phyloP scores from a whole-genome alignment of 2,888 invertebrate species.

The Sphinx pinastri region DNA sequence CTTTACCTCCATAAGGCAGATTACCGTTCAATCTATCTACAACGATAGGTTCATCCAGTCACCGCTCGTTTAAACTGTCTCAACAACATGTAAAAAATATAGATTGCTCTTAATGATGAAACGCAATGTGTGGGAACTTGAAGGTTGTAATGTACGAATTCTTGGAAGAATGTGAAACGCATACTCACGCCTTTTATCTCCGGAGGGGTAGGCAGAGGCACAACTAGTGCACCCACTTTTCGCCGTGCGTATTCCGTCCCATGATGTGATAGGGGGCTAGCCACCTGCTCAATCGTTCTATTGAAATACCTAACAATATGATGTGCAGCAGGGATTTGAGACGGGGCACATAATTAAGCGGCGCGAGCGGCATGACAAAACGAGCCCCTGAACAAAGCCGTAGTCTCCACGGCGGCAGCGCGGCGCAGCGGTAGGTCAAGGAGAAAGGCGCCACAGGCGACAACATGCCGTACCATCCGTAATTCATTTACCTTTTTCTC shows the following conservation, averaged over 20 bases:
- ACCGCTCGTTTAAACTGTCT: background rate
- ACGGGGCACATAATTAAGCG: conserved; percentile 38
- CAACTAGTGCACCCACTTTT: too few species aligned
- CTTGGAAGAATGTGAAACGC: too few species aligned
- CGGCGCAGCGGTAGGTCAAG: conserved; percentile 55
- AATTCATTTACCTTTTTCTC: conserved; percentile 19
- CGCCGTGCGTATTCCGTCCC: too few species aligned
- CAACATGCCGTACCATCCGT: conserved; percentile 24
- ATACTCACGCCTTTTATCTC: too few species aligned
- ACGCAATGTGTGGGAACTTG: conserved; percentile 5
- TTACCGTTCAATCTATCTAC: too few species aligned
- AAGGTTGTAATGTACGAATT: background rate
- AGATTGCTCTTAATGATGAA: background rate
- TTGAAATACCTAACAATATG: background rate
- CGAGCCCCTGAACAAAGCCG: conserved; percentile 34
- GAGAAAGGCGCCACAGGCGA: conserved; percentile 52
- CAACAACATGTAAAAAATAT: background rate
- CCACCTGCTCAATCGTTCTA: background rate
- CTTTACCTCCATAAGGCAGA: too few species aligned
- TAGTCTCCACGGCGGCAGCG: conserved; percentile 39
- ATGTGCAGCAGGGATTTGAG: background rate
- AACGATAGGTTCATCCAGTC: too few species aligned
- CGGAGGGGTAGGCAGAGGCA: too few species aligned
- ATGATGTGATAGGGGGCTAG: too few species aligned
- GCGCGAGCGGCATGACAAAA: conserved; percentile 43